A percentile compares a stretch with the other conserved stretches of the same genome.
These are phyloP conservation scores for Mormyrus proboscirostris DNA, from an alignment of 2,797 vertebrate species.

Conservation along the genomic window DNA sequence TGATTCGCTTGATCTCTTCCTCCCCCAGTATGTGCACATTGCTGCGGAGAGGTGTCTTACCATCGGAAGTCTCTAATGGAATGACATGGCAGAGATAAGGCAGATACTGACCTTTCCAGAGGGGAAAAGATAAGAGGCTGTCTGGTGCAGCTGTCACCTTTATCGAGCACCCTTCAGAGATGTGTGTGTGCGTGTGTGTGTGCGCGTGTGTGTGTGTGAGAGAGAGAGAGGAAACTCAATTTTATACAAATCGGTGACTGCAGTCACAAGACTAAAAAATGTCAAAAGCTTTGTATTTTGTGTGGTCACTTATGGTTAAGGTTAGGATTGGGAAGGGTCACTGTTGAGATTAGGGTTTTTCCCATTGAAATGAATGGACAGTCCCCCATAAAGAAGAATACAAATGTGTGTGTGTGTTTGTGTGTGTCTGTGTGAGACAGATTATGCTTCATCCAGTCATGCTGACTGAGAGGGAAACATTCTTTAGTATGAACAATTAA, in stretches of 20 bases:
- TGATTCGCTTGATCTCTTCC: constrained; percentile 74
- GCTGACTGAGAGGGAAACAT: neutral
- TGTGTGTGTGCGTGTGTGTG: neutral
- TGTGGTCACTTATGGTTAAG: neutral
- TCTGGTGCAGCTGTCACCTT: neutral
- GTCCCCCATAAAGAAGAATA: no score
- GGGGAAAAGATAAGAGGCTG: neutral
- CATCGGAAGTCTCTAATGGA: constrained; percentile 72
- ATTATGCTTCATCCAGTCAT: neutral
- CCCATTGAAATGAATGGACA: no score
- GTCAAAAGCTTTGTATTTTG: neutral
- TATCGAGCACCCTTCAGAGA: neutral
- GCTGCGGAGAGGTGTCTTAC: constrained; percentile 72
- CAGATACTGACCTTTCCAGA: neutral
- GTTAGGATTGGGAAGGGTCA: no score
- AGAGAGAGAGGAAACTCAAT: neutral
- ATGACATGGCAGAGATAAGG: constrained; percentile 53
- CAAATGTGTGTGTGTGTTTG: neutral
- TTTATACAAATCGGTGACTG: neutral
- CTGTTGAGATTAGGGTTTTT: no score
- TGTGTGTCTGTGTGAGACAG: neutral
- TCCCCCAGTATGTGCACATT: constrained; percentile 71
- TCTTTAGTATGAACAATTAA: neutral
- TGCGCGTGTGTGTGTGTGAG: no score
- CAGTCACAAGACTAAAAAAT: neutral